These are phyloP conservation scores for Pristionchus pacificus DNA, from an alignment of 1,140 invertebrate genomes.

Conservation along the genomic window DNA sequence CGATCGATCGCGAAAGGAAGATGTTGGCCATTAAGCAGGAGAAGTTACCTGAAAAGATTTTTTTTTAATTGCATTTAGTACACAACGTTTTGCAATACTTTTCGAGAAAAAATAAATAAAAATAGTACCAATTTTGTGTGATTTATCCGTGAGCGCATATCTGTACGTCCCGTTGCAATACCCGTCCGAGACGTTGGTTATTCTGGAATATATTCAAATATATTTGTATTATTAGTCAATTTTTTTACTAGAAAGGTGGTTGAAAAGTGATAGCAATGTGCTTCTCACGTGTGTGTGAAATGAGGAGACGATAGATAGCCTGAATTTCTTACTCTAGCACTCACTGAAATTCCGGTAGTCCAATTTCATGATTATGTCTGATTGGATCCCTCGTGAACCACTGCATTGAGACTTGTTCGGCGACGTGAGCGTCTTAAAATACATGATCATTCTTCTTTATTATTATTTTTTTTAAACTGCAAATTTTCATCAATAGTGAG, in stretches of 20 bases:
- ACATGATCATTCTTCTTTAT: no score
- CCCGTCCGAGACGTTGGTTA: slow-evolving; percentile 37
- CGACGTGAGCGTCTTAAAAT: slow-evolving; percentile 54
- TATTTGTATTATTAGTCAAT: not conserved
- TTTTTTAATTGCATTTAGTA: not conserved
- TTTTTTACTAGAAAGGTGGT: not conserved
- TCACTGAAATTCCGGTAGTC: slow-evolving; percentile 47
- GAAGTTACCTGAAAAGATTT: slow-evolving; percentile 63
- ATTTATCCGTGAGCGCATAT: slow-evolving; percentile 49
- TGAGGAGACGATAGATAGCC: not conserved
- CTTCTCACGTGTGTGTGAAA: not conserved
- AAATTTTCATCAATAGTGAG: not conserved
- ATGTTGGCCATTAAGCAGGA: slow-evolving; percentile 70
- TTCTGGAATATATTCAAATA: slow-evolving; percentile 12
- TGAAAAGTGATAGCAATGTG: not conserved
- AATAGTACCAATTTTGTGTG: slow-evolving; percentile 42
- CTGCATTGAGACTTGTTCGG: slow-evolving; percentile 48
- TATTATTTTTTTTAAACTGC: no score
- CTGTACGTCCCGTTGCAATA: slow-evolving; percentile 55
- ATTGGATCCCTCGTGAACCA: slow-evolving; percentile 50
- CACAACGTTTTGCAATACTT: not conserved
- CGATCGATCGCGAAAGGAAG: slow-evolving; percentile 76
- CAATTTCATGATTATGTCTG: slow-evolving; percentile 49
- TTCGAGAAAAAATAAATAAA: slow-evolving; percentile 6
- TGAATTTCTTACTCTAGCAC: not conserved